Evolutionary conservation across 1,140 invertebrate genomes (phyloP).

Genomic region (Delia radicum): DNA sequence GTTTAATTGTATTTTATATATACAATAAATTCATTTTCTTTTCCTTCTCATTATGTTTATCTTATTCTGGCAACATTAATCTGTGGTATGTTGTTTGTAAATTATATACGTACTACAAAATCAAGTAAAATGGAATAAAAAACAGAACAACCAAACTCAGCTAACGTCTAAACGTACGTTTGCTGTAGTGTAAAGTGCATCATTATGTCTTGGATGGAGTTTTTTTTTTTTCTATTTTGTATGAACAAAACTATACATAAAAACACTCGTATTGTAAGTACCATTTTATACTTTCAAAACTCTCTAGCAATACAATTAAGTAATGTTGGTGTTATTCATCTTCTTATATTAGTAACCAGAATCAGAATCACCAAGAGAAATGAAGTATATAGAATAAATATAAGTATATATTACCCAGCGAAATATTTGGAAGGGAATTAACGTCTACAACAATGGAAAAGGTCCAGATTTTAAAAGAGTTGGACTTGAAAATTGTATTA

Average conservation of each 20-base stretch:
- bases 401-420: not conserved
- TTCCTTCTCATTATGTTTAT: not conserved
- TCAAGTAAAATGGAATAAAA: not conserved
- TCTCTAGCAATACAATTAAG: not conserved
- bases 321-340: not conserved
- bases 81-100: constrained; percentile 4
- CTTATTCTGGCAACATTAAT: not conserved
- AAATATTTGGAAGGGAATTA: not conserved
- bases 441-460: not conserved
- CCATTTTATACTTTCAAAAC: too few relatives aligned
- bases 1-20: not conserved
- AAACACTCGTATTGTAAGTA: too few relatives aligned
- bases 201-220: not conserved
- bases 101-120: not conserved
- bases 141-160: not conserved
- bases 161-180: not conserved
- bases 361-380: not conserved
- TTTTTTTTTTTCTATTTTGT: not conserved
- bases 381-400: not conserved
- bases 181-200: not conserved
- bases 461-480: not conserved
- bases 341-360: not conserved
- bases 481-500: not conserved
- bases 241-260: not conserved
- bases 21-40: too few relatives aligned